These are phyloP conservation scores for Leptoteleia sp. DNA, from an alignment of 1,140 invertebrate species.

Conservation along the genomic window DNA sequence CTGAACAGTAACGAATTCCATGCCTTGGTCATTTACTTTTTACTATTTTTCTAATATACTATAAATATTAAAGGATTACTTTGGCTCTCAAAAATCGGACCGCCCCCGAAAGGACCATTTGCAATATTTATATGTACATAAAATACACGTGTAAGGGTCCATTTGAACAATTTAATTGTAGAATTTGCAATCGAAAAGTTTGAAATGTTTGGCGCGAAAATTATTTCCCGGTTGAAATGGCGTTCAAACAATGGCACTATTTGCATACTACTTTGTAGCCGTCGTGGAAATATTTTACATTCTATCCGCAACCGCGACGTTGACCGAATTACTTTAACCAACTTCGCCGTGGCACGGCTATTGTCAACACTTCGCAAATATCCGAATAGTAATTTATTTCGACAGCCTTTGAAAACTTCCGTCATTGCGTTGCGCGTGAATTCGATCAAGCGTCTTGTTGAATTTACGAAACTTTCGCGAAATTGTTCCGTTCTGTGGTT, in stretches of 20 bases:
- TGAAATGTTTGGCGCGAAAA: slow-evolving; percentile 23
- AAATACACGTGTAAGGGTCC: too few relatives aligned
- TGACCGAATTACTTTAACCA: slow-evolving; percentile 49
- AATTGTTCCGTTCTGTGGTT: too few relatives aligned
- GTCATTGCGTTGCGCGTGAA: slow-evolving; percentile 29
- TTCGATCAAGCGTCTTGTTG: slow-evolving; percentile 22
- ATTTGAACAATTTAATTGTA: too few relatives aligned
- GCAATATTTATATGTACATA: too few relatives aligned
- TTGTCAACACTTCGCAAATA: slow-evolving; percentile 46
- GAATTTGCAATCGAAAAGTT: too few relatives aligned
- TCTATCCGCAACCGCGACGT: slow-evolving; percentile 27
- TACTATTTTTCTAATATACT: too few relatives aligned
- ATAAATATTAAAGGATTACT: too few relatives aligned
- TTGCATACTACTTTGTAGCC: slow-evolving; percentile 32
- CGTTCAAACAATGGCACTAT: slow-evolving; percentile 33
- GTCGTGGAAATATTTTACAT: slow-evolving; percentile 43
- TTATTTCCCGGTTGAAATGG: slow-evolving; percentile 33
- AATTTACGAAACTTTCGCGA: too few relatives aligned
- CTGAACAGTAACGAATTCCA: too few relatives aligned
- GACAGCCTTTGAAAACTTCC: slow-evolving; percentile 50
- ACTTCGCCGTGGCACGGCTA: slow-evolving; percentile 28
- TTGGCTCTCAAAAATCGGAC: too few relatives aligned
- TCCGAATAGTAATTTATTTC: slow-evolving; percentile 45
- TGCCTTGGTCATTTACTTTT: too few relatives aligned
- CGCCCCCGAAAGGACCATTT: too few relatives aligned